Evolutionary conservation across 35 echinoderm and acorn worm genomes (phyloP).

Genomic region (Heliocidaris tuberculata): DNA sequence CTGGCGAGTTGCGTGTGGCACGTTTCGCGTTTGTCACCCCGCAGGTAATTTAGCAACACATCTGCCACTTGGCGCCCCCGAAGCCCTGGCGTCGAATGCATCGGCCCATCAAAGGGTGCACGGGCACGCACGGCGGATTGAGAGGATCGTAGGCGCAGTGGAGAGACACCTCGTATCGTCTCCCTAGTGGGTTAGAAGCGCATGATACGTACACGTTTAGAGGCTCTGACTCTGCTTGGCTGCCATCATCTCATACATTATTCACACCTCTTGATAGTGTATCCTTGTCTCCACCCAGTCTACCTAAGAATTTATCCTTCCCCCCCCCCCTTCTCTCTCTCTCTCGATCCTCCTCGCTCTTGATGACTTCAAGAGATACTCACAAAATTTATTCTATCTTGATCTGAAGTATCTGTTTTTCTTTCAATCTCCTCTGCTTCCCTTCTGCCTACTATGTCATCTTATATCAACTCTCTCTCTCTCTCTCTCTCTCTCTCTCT

Average conservation of each 20-base stretch:
- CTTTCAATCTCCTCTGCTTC: no score
- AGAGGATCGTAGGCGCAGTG: conserved; percentile 30
- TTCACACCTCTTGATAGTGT: conserved; percentile 49
- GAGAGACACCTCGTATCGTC: neutral
- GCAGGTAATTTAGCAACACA: conserved; percentile 48
- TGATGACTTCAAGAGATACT: neutral
- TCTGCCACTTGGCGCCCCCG: conserved; percentile 33
- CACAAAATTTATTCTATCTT: no score
- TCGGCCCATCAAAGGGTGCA: conserved; percentile 40
- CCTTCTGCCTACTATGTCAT: neutral
- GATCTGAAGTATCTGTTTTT: no score
- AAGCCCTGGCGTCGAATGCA: neutral
- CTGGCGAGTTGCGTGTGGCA: conserved; percentile 45
- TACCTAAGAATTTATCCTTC: neutral
- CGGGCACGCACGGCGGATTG: conserved; percentile 42
- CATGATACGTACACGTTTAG: conserved; percentile 40
- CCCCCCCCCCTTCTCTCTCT: neutral
- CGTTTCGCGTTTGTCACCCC: conserved; percentile 1
- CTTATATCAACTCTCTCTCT: neutral
- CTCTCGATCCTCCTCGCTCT: neutral
- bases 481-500: neutral
- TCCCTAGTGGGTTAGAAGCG: conserved; percentile 37
- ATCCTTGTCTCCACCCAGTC: conserved; percentile 19
- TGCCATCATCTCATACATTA: conserved; percentile 35
- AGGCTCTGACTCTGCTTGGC: neutral